Percentiles rank a stretch among this genome's conserved stretches.
These are phyloP conservation scores for rabbit (Oryctolagus cuniculus) DNA, from an alignment of 2,113 vertebrate genomes.

Conservation along the genomic window mOryCun1.1 NC_091432.1:218504501-218505000, in stretches of 20 bases:
- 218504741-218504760: not conserved
- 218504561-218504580: constrained; percentile 64
- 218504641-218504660: not conserved
- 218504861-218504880: not conserved
- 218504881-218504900: not conserved
- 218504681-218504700: not conserved
- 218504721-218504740: constrained; percentile 8
- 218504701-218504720: not conserved
- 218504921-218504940: constrained; percentile 56
- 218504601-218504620: not conserved
- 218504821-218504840: constrained; percentile 4
- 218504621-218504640: constrained; percentile 61
- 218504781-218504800: constrained; percentile 13
- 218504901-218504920: not conserved
- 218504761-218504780: not conserved
- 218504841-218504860: not conserved
- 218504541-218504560: constrained; percentile 56
- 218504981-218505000: not conserved
- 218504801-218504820: not conserved
- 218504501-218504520: constrained; percentile 60
- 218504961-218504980: not conserved
- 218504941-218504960: not conserved
- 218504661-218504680: not conserved
- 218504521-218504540: constrained; percentile 55
- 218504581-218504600: constrained; percentile 45